Conservation (phyloP, 1,140 invertebrate genomes). For the Dreissena rostriformis region DNA sequence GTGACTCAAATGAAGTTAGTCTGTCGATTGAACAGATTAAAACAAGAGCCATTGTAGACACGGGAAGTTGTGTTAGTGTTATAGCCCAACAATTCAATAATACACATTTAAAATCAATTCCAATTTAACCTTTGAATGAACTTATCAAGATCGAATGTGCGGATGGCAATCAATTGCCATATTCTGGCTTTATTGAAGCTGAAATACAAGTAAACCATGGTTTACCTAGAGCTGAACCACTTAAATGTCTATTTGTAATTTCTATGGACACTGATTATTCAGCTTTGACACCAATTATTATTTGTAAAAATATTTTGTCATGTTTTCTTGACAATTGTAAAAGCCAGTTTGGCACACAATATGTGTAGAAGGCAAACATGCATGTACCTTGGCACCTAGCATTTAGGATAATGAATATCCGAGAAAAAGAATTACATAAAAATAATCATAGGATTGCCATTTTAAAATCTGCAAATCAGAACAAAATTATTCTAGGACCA, state of each 20-base stretch:
- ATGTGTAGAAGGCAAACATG: slow-evolving; percentile 22
- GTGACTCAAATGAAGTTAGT: not conserved
- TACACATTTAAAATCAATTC: slow-evolving; percentile 5
- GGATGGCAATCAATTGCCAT: slow-evolving; percentile 58
- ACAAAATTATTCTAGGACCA: not conserved
- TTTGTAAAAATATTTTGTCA: slow-evolving; percentile 55
- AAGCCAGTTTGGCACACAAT: slow-evolving; percentile 17
- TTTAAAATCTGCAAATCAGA: not conserved
- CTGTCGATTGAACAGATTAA: not conserved
- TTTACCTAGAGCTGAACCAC: not conserved
- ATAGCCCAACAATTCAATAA: not conserved
- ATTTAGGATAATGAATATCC: slow-evolving; percentile 20
- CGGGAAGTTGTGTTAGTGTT: not conserved
- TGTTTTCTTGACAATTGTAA: slow-evolving; percentile 24
- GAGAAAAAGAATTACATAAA: slow-evolving; percentile 22
- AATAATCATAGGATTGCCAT: slow-evolving; percentile 27
- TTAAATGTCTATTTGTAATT: slow-evolving; percentile 49
- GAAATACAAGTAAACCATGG: slow-evolving; percentile 13
- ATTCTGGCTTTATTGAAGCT: slow-evolving; percentile 53
- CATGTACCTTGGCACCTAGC: slow-evolving; percentile 36
- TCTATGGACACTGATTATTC: slow-evolving; percentile 44
- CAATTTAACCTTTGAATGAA: slow-evolving; percentile 15
- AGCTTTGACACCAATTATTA: slow-evolving; percentile 26
- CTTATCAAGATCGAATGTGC: slow-evolving; percentile 53
- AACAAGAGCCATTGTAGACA: not conserved